Percentiles rank a stretch among this genome's conserved stretches.
These are phyloP conservation scores for Acleris cristana DNA, from an alignment of 2,888 invertebrate genomes.

Conservation along the genomic window DNA sequence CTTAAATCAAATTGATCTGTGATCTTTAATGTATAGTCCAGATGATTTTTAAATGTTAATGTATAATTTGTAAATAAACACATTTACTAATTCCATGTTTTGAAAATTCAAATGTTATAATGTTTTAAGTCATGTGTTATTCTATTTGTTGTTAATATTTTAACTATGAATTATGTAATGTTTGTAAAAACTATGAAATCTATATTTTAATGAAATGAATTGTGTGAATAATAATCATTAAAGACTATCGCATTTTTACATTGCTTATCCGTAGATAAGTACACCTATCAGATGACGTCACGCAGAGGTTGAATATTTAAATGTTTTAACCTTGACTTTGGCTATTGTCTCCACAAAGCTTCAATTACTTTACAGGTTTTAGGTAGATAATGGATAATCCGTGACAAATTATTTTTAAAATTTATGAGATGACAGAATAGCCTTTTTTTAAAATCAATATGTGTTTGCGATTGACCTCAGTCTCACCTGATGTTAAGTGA, in stretches of 20 bases:
- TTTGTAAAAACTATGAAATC: not conserved
- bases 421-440: too few species aligned
- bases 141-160: not conserved
- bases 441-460: too few species aligned
- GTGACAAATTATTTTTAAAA: too few species aligned
- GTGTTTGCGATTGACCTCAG: too few species aligned
- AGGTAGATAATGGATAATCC: too few species aligned
- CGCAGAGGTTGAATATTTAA: not conserved
- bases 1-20: slow-evolving; percentile 20
- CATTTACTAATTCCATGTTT: too few species aligned
- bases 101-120: too few species aligned
- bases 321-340: slow-evolving; percentile 22
- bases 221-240: slow-evolving; percentile 1
- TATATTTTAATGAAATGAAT: not conserved
- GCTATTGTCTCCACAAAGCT: not conserved
- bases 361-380: not conserved
- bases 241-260: not conserved
- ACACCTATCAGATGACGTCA: slow-evolving; percentile 5
- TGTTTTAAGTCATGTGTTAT: not conserved
- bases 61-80: slow-evolving; percentile 3
- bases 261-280: not conserved
- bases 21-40: slow-evolving; percentile 11
- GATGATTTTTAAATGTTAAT: not conserved
- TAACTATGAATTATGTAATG: not conserved
- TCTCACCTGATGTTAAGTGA: too few species aligned